Evolutionary conservation across 2,888 invertebrate genomes (phyloP).

Genomic region (Anorthoa munda): DNA sequence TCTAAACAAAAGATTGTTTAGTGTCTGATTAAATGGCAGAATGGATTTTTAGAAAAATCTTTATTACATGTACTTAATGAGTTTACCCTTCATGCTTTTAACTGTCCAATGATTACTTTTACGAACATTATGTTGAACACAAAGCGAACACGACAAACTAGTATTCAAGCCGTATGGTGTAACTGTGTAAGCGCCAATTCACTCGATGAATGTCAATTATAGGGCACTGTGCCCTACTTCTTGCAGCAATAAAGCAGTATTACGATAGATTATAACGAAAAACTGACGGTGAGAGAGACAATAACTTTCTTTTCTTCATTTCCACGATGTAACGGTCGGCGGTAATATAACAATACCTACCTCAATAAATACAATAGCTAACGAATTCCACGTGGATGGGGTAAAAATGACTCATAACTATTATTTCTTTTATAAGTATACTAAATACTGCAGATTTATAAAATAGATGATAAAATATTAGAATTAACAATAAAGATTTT

Average conservation of each 20-base stretch:
- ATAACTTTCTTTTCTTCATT: conserved; percentile 45
- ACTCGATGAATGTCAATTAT: conserved; percentile 26
- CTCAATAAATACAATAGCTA: conserved; percentile 46
- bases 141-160: conserved; percentile 2
- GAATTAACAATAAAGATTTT: not conserved
- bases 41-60: not conserved
- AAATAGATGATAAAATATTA: not conserved
- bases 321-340: conserved; percentile 63
- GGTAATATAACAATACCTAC: conserved; percentile 58
- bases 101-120: not conserved
- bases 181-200: conserved; percentile 22
- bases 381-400: conserved; percentile 56
- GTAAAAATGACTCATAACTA: not conserved
- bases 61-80: not conserved
- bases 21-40: not conserved
- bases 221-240: conserved; percentile 30
- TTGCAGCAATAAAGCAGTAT: conserved; percentile 6
- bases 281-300: conserved; percentile 24
- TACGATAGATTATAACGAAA: conserved; percentile 2
- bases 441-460: not conserved
- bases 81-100: not conserved
- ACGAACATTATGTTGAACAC: not conserved
- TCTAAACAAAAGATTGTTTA: not conserved
- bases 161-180: conserved; percentile 15
- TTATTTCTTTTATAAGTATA: not conserved